Evolutionary conservation across 2,888 invertebrate species (phyloP).

Genomic region (Yponomeuta malinellus): DNA sequence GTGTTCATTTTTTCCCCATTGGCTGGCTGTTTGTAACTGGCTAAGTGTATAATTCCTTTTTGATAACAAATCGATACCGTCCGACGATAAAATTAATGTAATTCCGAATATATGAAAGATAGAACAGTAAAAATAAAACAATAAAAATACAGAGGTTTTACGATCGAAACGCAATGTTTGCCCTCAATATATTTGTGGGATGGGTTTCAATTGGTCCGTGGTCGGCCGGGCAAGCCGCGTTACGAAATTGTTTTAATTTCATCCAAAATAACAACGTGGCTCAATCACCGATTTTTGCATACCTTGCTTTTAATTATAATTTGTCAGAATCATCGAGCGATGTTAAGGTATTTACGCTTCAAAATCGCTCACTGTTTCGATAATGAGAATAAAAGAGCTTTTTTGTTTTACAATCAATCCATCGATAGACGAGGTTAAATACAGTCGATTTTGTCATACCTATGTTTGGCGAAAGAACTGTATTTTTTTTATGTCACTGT

Average conservation of each 20-base stretch:
- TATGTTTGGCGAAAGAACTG: too few species aligned
- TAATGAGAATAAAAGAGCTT: too few species aligned
- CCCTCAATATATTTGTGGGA: background rate
- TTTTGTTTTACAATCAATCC: too few species aligned
- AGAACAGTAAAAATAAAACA: background rate
- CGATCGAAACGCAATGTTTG: background rate
- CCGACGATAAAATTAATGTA: background rate
- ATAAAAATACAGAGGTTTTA: background rate
- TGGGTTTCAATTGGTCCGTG: background rate
- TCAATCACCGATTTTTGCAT: background rate
- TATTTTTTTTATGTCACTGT: too few species aligned
- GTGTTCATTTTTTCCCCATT: background rate
- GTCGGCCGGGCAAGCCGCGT: background rate
- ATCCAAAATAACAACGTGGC: conserved; percentile 6
- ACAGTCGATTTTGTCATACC: too few species aligned
- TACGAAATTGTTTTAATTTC: conserved; percentile 2
- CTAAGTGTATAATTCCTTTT: background rate
- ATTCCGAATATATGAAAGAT: background rate
- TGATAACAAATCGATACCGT: background rate
- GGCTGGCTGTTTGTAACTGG: background rate
- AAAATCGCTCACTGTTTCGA: too few species aligned
- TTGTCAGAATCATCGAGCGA: too few species aligned
- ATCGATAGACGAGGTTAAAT: too few species aligned
- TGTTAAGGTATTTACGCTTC: too few species aligned
- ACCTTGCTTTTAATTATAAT: background rate